Percentiles rank a stretch among this genome's conserved stretches.
Evolutionary conservation across 2,113 vertebrate species (phyloP).

Genomic region (Sinocyclocheilus grahami): DNA sequence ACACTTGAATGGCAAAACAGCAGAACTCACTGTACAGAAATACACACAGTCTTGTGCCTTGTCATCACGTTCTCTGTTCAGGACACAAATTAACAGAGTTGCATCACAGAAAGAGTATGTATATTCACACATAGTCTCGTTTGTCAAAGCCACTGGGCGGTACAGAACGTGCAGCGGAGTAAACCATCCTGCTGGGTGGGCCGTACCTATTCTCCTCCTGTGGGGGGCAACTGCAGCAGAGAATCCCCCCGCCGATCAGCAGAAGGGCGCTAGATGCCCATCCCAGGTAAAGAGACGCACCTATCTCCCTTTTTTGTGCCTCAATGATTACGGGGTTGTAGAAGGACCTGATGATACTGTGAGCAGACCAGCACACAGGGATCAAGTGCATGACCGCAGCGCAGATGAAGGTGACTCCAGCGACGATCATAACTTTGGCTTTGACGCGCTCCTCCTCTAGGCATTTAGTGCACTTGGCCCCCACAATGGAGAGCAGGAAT

Average conservation of each 20-base stretch:
- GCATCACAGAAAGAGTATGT: background rate
- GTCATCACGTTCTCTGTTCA: background rate
- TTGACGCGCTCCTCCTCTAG: slow-evolving; percentile 86
- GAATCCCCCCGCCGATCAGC: slow-evolving; percentile 84
- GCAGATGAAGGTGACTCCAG: slow-evolving; percentile 82
- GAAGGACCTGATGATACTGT: slow-evolving; percentile 86
- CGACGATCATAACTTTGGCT: slow-evolving; percentile 85
- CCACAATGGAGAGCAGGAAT: slow-evolving; percentile 81
- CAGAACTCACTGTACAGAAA: background rate
- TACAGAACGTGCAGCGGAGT: slow-evolving; percentile 79
- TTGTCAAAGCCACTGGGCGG: slow-evolving; percentile 68
- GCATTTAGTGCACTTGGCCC: slow-evolving; percentile 92
- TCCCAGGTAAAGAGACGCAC: slow-evolving; percentile 85
- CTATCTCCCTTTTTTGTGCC: slow-evolving; percentile 86
- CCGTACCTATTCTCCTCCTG: slow-evolving; percentile 78
- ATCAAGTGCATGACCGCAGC: slow-evolving; percentile 82
- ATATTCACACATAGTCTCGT: slow-evolving; percentile 88
- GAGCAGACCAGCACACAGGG: slow-evolving; percentile 89
- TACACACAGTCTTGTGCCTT: background rate
- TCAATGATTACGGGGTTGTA: slow-evolving; percentile 77
- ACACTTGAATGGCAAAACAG: background rate
- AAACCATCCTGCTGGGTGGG: slow-evolving; percentile 76
- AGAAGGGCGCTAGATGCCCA: slow-evolving; percentile 87
- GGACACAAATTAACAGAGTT: no score
- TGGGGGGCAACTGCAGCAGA: slow-evolving; percentile 87